A percentile compares a stretch with the other conserved stretches of the same genome.
phyloP scores from a whole-genome alignment of 2,797 vertebrate species.

The Enteromius paludinosus region DNA sequence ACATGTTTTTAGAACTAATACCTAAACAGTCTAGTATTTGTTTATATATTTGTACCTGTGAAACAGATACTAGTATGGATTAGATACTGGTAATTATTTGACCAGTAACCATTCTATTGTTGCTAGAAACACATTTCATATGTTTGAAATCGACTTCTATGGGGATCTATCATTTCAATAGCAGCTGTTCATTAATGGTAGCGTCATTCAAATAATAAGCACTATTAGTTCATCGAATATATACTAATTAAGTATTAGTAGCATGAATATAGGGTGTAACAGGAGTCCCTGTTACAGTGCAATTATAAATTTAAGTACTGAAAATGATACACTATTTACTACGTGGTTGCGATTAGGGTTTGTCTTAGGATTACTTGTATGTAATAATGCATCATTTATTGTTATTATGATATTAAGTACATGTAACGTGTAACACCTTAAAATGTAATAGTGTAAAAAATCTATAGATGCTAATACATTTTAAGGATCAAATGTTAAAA shows the following conservation, averaged over 20 bases:
- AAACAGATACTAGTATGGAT: not conserved
- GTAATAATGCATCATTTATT: too few species aligned
- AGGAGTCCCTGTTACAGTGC: too few species aligned
- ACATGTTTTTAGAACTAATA: not conserved
- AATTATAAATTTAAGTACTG: too few species aligned
- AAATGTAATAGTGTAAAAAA: too few species aligned
- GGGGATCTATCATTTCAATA: not conserved
- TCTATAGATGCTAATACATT: not conserved
- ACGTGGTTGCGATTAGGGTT: too few species aligned
- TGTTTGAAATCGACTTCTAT: not conserved
- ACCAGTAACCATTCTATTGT: not conserved
- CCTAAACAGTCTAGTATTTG: not conserved
- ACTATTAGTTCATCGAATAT: not conserved
- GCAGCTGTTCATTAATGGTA: too few species aligned
- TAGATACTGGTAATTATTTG: not conserved
- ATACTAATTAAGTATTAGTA: not conserved
- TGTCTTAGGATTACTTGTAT: too few species aligned
- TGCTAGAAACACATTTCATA: not conserved
- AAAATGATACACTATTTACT: too few species aligned
- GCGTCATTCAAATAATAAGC: not conserved
- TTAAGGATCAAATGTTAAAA: not conserved
- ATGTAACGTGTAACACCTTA: too few species aligned
- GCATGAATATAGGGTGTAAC: not conserved
- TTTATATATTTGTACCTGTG: not conserved
- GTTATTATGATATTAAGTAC: too few species aligned